Evolutionary conservation across 2,888 invertebrate species (phyloP).

Genomic region (Acanthopleura granulata): DNA sequence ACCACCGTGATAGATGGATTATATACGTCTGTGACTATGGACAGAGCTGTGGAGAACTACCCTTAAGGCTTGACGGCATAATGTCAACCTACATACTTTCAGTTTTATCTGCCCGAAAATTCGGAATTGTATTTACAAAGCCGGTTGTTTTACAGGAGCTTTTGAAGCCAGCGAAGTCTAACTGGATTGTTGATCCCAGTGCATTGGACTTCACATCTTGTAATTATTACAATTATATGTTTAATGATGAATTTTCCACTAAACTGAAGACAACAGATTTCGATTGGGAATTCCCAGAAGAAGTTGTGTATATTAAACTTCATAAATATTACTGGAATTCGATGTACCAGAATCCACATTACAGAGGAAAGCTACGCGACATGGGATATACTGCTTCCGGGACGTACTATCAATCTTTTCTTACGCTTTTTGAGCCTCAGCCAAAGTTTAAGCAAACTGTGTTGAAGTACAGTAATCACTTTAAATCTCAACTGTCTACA

Average conservation of each 20-base stretch:
- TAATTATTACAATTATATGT: constrained; percentile 5
- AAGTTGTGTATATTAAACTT: not conserved
- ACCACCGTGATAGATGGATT: not conserved
- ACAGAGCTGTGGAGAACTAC: not conserved
- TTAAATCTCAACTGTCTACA: not conserved
- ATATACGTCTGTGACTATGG: constrained; percentile 1
- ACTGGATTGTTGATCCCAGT: not conserved
- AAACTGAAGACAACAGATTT: not conserved
- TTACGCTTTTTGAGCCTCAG: not conserved
- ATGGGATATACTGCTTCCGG: not conserved
- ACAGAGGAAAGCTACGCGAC: not conserved
- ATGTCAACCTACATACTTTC: not conserved
- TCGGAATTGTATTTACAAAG: not conserved
- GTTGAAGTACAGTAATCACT: not conserved
- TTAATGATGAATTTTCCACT: not conserved
- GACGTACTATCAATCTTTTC: not conserved
- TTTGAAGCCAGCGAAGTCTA: not conserved
- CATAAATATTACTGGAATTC: not conserved
- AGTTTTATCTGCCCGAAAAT: not conserved
- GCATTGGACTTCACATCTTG: not conserved
- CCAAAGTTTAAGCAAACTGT: not conserved
- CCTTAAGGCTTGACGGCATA: not conserved
- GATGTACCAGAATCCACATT: not conserved
- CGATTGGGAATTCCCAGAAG: not conserved
- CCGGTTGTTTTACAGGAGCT: not conserved